Evolutionary conservation across 2,888 invertebrate genomes (phyloP).

Genomic region (Campoplex capitator): DNA sequence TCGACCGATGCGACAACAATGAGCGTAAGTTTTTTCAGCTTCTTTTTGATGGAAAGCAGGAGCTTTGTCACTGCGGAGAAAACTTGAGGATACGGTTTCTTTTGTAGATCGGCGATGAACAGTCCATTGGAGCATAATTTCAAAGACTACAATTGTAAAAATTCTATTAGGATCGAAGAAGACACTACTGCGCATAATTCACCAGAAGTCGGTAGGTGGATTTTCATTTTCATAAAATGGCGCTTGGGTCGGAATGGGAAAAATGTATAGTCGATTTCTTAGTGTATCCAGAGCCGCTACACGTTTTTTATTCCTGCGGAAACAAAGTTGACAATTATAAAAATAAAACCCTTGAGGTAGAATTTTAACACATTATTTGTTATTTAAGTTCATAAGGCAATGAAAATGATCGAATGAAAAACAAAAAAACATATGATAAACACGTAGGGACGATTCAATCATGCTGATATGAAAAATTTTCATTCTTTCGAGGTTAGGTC

Average conservation of each 20-base stretch:
- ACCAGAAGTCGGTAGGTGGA: constrained; percentile 78
- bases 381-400: background rate
- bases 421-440: background rate
- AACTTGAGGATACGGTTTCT: background rate
- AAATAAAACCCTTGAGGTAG: background rate
- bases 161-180: constrained; percentile 66
- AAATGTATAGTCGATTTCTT: background rate
- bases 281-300: background rate
- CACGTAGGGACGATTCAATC: background rate
- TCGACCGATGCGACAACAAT: constrained; percentile 64
- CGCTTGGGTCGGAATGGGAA: background rate
- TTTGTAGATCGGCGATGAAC: constrained; percentile 83
- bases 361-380: background rate
- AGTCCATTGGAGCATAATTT: constrained; percentile 83
- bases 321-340: background rate
- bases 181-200: constrained; percentile 74
- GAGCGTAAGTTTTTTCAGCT: constrained; percentile 56
- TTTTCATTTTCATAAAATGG: background rate
- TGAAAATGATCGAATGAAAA: background rate
- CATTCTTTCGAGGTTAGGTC: background rate
- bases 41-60: too few relatives aligned
- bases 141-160: constrained; percentile 79
- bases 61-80: background rate
- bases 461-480: too few relatives aligned
- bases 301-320: background rate